Conservation (phyloP, 2,113 vertebrate genomes). For the Entelurus aequoreus region DNA sequence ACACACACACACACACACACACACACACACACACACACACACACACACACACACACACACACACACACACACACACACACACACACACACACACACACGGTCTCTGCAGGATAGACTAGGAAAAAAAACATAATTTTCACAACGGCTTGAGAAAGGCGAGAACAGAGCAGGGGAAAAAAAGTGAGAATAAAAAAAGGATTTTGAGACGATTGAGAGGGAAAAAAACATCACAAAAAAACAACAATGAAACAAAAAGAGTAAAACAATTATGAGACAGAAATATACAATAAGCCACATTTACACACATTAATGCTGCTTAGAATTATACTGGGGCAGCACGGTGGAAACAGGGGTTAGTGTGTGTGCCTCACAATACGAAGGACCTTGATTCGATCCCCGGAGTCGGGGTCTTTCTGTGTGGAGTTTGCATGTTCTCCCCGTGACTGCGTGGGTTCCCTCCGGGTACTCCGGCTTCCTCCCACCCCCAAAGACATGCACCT, state of each 20-base stretch:
- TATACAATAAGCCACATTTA: not conserved
- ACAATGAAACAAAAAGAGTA: conserved; percentile 22
- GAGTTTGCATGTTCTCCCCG: too few relatives aligned
- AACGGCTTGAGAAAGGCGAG: conserved; percentile 49
- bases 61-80: conserved; percentile 10
- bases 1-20: conserved; percentile 11
- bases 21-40: too few relatives aligned
- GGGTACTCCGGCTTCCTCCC: too few relatives aligned
- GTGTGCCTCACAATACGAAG: too few relatives aligned
- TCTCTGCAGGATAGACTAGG: conserved; percentile 45
- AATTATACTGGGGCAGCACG: too few relatives aligned
- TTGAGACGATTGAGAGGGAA: conserved; percentile 26
- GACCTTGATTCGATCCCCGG: too few relatives aligned
- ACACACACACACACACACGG: conserved; percentile 20
- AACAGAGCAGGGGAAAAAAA: conserved; percentile 34
- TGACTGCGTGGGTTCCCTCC: too few relatives aligned
- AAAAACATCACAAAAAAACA: conserved; percentile 25
- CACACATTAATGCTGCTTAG: conserved; percentile 1
- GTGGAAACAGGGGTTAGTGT: too few relatives aligned
- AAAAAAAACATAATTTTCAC: conserved; percentile 58
- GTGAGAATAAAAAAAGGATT: conserved; percentile 13
- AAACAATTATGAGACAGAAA: not conserved
- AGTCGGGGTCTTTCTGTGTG: too few relatives aligned
- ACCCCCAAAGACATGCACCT: too few relatives aligned
- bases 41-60: conserved; percentile 5